Conservation (phyloP, 2,888 invertebrate genomes). For the Timandra comae region DNA sequence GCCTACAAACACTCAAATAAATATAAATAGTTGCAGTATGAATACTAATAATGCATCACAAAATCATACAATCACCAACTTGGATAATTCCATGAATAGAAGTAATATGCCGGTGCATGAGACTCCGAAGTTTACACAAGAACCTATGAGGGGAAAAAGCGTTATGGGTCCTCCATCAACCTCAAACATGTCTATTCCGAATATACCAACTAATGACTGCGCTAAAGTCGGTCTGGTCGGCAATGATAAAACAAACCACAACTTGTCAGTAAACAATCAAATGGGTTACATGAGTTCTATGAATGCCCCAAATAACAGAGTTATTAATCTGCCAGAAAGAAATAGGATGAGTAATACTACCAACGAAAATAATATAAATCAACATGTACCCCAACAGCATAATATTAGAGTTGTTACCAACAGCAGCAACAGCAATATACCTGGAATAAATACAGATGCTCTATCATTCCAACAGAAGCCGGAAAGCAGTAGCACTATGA, state of each 20-base stretch:
- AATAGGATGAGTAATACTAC: constrained; percentile 54
- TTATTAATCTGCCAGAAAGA: constrained; percentile 67
- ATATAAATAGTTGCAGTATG: constrained; percentile 63
- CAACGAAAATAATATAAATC: constrained; percentile 53
- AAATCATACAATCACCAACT: constrained; percentile 44
- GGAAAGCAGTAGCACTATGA: constrained; percentile 63
- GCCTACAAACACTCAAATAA: constrained; percentile 53
- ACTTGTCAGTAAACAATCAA: constrained; percentile 63
- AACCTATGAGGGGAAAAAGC: constrained; percentile 59
- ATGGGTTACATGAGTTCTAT: constrained; percentile 63
- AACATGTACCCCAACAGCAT: constrained; percentile 65
- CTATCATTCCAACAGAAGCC: constrained; percentile 61
- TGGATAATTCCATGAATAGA: constrained; percentile 57
- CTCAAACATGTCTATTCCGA: constrained; percentile 46
- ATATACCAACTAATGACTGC: constrained; percentile 53
- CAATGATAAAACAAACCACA: constrained; percentile 62
- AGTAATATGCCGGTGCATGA: constrained; percentile 51
- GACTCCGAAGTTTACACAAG: constrained; percentile 55
- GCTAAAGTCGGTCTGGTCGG: constrained; percentile 56
- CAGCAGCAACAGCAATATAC: constrained; percentile 48
- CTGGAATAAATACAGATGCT: constrained; percentile 49
- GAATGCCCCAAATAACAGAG: constrained; percentile 63
- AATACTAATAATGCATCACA: constrained; percentile 46
- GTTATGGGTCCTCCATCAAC: constrained; percentile 56
- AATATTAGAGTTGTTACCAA: constrained; percentile 69